phyloP scores from a whole-genome alignment of 1,140 invertebrate species.

The Diploscapter pachys region DNA sequence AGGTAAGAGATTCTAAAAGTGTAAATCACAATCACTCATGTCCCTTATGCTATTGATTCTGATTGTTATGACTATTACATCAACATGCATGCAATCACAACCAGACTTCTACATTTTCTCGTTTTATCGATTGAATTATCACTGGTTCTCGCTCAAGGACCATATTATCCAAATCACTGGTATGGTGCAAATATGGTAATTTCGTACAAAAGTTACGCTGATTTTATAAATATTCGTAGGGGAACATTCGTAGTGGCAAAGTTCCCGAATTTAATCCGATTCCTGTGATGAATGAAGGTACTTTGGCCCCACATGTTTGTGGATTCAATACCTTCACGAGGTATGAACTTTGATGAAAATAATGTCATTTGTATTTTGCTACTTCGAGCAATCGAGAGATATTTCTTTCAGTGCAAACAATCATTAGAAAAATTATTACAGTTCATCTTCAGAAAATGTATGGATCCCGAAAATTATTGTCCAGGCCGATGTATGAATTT shows the following conservation, averaged over 20 bases:
- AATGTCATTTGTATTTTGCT: background rate
- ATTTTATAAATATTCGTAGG: constrained; percentile 18
- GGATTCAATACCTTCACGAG: constrained; percentile 38
- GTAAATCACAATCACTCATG: too few relatives aligned
- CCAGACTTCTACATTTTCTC: too few relatives aligned
- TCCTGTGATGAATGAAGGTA: constrained; percentile 29
- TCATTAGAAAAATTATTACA: too few relatives aligned
- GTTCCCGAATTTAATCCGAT: constrained; percentile 34
- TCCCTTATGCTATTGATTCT: too few relatives aligned
- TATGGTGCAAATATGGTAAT: constrained; percentile 39
- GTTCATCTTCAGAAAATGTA: constrained; percentile 33
- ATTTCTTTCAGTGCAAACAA: too few relatives aligned
- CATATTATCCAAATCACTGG: constrained; percentile 39
- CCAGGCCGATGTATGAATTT: constrained; percentile 41
- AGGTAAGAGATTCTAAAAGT: too few relatives aligned
- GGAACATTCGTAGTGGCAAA: constrained; percentile 33
- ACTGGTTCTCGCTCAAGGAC: constrained; percentile 2
- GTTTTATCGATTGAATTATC: too few relatives aligned
- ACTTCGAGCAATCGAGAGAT: too few relatives aligned
- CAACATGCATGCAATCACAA: too few relatives aligned
- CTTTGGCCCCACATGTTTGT: constrained; percentile 39
- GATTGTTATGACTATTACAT: too few relatives aligned
- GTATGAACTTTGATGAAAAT: background rate
- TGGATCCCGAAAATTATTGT: constrained; percentile 39
- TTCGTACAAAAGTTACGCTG: background rate